These are phyloP conservation scores for Dermolepida albohirtum DNA, from an alignment of 2,888 invertebrate species.

Conservation along the genomic window DNA sequence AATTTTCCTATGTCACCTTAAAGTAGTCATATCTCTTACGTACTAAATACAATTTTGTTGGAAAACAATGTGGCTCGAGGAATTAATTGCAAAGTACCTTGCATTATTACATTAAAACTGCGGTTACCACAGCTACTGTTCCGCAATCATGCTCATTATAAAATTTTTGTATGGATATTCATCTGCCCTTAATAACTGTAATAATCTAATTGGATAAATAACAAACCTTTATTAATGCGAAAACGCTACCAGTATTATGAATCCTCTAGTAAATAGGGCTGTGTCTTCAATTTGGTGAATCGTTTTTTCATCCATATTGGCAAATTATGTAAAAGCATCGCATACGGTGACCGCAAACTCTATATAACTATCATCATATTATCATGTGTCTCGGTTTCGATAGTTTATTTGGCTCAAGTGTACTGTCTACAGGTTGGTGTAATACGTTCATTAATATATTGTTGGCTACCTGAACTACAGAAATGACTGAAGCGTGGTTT, in stretches of 20 bases:
- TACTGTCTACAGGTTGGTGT: not conserved
- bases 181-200: slow-evolving; percentile 41
- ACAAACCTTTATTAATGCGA: slow-evolving; percentile 39
- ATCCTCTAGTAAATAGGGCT: slow-evolving; percentile 9
- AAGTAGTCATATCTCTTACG: too few relatives aligned
- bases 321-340: slow-evolving; percentile 38
- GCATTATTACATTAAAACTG: slow-evolving; percentile 34
- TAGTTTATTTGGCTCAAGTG: slow-evolving; percentile 26
- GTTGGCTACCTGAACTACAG: slow-evolving; percentile 27
- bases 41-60: too few relatives aligned
- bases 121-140: slow-evolving; percentile 39
- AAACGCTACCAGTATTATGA: slow-evolving; percentile 38
- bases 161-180: slow-evolving; percentile 43
- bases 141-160: slow-evolving; percentile 39
- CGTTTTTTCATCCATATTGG: slow-evolving; percentile 42
- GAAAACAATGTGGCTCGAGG: not conserved
- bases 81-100: slow-evolving; percentile 38
- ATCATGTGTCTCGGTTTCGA: slow-evolving; percentile 13
- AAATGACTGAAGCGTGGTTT: not conserved
- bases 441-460: slow-evolving; percentile 33
- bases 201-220: slow-evolving; percentile 46
- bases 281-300: slow-evolving; percentile 28
- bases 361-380: slow-evolving; percentile 14
- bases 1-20: not conserved
- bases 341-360: slow-evolving; percentile 18